Evolutionary conservation across 2,888 invertebrate species (phyloP), one percentile per base, ranked within the genome.

Genomic region (Orthosia gothica): DNA sequence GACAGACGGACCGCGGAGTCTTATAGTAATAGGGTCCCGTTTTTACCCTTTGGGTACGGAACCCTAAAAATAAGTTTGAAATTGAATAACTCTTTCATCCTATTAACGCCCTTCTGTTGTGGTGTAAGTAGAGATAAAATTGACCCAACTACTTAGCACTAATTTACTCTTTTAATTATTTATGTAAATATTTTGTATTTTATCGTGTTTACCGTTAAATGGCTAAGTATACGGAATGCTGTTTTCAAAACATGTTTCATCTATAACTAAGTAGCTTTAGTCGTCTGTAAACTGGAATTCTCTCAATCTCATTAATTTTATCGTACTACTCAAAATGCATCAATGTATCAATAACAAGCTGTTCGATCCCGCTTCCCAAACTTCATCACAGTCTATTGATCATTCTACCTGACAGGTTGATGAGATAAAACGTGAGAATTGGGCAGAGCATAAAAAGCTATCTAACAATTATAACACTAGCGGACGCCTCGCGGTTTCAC

Each of bases 161-260:
- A n/a, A 63, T 63, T 63, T 57, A 49, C 3, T 20, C 1, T 32
- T 26, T 3, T 18, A 16, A 45, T 71, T 20, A 26, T 26, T 20
- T 9, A 40, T 40, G 40, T 40, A 40, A 32, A 32, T 40, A 40
- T 40, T 40, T 49, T 77, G 13, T 18, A 50, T 47, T 54, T 26
- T 23, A 20, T 3, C 16, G 23, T 40, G 2, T 55, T 54, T 62
- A 58, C 76, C 62, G 75, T 74, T 58, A 5, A 1, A 9, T 79
- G n/a, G 2, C 9, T 20, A n/a, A 4, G 3, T 32, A n/a, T 58
- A 26, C 32, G 9, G 76, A 76, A 76, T 81, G 57, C 52, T 63
- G 76, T 58, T 61, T 50, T 23, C 13, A 62, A 76, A 76, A 81
- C 76, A 47, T 57, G 76, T 82, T 81, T 47, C 4, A 40, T 9